A percentile compares a stretch with the other conserved stretches of the same genome.
These are phyloP conservation scores for Cecidostiba fungosa DNA, from an alignment of 2,888 invertebrate species.

Conservation along the genomic window DNA sequence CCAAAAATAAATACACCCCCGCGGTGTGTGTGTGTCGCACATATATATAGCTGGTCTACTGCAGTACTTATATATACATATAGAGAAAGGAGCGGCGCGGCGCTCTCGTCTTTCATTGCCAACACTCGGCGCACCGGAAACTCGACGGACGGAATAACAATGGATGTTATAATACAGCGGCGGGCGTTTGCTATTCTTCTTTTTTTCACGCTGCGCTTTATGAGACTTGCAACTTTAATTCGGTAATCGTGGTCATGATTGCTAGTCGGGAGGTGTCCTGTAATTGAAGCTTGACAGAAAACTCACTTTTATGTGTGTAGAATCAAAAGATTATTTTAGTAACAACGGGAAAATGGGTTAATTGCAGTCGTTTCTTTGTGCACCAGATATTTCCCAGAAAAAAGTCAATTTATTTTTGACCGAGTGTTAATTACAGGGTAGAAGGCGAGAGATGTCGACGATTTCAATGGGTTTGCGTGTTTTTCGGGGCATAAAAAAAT, in stretches of 20 bases:
- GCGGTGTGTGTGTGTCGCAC: neutral
- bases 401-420: neutral
- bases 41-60: neutral
- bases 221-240: slow-evolving; percentile 44
- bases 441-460: neutral
- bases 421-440: slow-evolving; percentile 1
- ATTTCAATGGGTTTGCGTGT: neutral
- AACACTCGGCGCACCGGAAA: slow-evolving; percentile 49
- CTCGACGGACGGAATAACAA: slow-evolving; percentile 59
- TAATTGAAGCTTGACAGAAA: slow-evolving; percentile 18
- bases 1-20: slow-evolving; percentile 17
- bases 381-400: neutral
- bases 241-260: slow-evolving; percentile 35
- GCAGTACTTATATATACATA: no score
- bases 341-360: slow-evolving; percentile 32
- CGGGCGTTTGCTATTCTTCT: neutral
- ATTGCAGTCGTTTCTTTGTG: neutral
- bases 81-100: slow-evolving; percentile 41
- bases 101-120: slow-evolving; percentile 27
- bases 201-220: neutral
- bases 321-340: neutral
- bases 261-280: slow-evolving; percentile 32
- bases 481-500: slow-evolving; percentile 8
- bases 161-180: slow-evolving; percentile 27
- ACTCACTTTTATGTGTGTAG: neutral